Evolutionary conservation across 2,888 invertebrate species (phyloP).

Genomic region (Leptarthrus brevirostris): DNA sequence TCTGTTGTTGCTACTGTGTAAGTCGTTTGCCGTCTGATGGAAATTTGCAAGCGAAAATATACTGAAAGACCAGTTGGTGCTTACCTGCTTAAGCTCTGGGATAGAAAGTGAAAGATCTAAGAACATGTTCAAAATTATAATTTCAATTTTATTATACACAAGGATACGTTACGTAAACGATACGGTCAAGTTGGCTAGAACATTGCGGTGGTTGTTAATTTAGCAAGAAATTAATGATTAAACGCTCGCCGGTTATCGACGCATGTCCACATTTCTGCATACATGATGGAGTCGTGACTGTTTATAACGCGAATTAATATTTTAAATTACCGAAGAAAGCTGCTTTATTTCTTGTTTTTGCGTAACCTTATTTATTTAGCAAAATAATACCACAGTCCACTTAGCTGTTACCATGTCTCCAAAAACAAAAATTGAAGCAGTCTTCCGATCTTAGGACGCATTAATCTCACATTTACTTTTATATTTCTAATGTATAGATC

Average conservation of each 20-base stretch:
- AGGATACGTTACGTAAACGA: neutral
- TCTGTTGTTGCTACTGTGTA: neutral
- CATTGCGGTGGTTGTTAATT: neutral
- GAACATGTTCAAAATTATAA: slow-evolving; percentile 33
- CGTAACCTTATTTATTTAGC: neutral
- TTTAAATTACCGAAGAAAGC: neutral
- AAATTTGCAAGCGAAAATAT: neutral
- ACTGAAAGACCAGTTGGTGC: neutral
- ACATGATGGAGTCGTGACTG: neutral
- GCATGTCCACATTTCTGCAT: slow-evolving; percentile 30
- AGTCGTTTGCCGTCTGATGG: too few species aligned
- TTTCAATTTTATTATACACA: slow-evolving; percentile 23
- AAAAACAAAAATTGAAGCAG: too few species aligned
- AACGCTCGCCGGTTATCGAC: neutral
- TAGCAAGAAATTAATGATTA: neutral
- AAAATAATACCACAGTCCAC: too few species aligned
- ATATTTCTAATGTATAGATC: too few species aligned
- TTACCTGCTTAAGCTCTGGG: neutral
- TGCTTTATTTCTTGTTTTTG: neutral
- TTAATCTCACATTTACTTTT: too few species aligned
- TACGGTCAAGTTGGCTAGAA: neutral
- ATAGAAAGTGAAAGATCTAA: slow-evolving; percentile 13
- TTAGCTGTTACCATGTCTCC: too few species aligned
- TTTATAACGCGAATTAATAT: neutral
- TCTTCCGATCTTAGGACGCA: too few species aligned